Percentiles rank a stretch among this genome's conserved stretches.
Conservation (phyloP, 1,140 invertebrate genomes). For the Chironomus tepperi region DNA sequence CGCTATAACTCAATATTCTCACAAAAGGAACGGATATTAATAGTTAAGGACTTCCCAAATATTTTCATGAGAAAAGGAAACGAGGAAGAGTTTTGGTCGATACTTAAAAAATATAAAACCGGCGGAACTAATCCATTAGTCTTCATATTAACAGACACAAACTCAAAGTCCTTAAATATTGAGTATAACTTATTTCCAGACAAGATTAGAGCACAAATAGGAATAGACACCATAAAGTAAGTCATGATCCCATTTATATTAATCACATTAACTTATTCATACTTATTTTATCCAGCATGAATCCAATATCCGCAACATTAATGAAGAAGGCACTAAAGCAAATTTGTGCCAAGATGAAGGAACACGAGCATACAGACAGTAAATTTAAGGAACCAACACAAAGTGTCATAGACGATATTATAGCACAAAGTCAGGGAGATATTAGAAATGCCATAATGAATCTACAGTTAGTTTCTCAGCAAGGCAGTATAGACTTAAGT, state of each 20-base stretch:
- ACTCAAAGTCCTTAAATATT: conserved; percentile 49
- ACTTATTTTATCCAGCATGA: conserved; percentile 45
- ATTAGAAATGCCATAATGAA: conserved; percentile 60
- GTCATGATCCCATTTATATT: conserved; percentile 28
- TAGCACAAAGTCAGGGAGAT: conserved; percentile 58
- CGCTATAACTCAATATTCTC: conserved; percentile 55
- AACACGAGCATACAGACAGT: conserved; percentile 40
- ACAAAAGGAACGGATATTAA: conserved; percentile 44
- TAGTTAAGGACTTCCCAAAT: conserved; percentile 72
- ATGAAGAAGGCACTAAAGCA: conserved; percentile 57
- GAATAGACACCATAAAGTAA: conserved; percentile 54
- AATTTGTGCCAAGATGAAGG: conserved; percentile 45
- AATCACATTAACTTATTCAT: not conserved
- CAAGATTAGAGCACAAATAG: conserved; percentile 47
- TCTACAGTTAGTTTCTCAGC: conserved; percentile 57
- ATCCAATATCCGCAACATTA: conserved; percentile 50
- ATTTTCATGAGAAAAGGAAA: conserved; percentile 46
- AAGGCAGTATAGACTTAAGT: conserved; percentile 43
- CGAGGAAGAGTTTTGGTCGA: conserved; percentile 47
- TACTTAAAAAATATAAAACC: conserved; percentile 53
- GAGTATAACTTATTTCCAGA: conserved; percentile 53
- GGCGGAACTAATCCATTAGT: conserved; percentile 57
- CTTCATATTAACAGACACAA: conserved; percentile 59
- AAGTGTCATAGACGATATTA: conserved; percentile 53
- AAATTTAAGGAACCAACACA: conserved; percentile 47